These are phyloP conservation scores for Anastatus disparis DNA, from an alignment of 1,140 invertebrate genomes.

Conservation along the genomic window DNA sequence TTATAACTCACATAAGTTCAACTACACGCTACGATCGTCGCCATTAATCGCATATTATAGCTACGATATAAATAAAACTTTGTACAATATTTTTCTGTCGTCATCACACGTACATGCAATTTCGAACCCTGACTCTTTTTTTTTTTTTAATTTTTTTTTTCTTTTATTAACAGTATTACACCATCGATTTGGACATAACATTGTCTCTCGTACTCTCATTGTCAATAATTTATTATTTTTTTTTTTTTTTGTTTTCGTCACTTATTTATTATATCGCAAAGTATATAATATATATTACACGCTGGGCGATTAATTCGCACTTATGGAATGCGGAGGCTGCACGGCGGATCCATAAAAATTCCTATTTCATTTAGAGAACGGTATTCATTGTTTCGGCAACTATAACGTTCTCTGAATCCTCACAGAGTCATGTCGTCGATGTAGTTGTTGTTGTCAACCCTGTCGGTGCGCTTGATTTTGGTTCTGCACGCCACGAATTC, in stretches of 20 bases:
- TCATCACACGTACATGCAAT: neutral
- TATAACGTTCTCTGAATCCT: constrained; percentile 24
- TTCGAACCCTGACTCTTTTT: neutral
- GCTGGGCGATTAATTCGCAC: neutral
- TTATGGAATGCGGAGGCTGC: too few species aligned
- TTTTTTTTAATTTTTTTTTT: neutral
- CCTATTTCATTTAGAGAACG: constrained; percentile 24
- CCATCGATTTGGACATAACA: neutral
- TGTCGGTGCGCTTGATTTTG: constrained; percentile 45
- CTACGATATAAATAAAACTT: constrained; percentile 27
- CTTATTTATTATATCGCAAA: constrained; percentile 23
- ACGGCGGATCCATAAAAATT: too few species aligned
- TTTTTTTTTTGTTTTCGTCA: too few species aligned
- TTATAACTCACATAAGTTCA: too few species aligned
- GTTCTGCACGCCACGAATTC: constrained; percentile 56
- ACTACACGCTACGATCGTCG: neutral
- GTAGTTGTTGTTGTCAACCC: constrained; percentile 49
- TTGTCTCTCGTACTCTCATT: neutral
- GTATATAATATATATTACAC: constrained; percentile 1
- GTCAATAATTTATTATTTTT: neutral
- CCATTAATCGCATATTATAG: neutral
- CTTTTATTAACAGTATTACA: constrained; percentile 14
- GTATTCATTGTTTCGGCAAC: constrained; percentile 24
- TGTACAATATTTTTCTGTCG: constrained; percentile 34
- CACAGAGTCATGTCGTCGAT: constrained; percentile 51